Evolutionary conservation across 1,140 invertebrate species (phyloP).

Genomic region (Drosophila funebris): DNA sequence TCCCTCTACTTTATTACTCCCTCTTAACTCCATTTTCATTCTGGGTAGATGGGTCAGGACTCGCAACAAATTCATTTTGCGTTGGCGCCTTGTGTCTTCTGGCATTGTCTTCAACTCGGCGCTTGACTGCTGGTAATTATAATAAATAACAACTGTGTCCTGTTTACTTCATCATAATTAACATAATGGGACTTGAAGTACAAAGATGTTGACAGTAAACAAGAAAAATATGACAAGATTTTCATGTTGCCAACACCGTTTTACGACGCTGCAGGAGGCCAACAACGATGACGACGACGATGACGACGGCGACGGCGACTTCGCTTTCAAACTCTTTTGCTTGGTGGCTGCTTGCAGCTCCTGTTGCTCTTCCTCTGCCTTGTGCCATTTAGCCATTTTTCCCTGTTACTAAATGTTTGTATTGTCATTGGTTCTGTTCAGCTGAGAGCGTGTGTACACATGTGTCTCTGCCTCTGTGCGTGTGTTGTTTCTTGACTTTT

Average conservation of each 20-base stretch:
- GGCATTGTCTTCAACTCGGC: constrained; percentile 42
- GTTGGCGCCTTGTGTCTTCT: constrained; percentile 42
- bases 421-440: constrained; percentile 59
- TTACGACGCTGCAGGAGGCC: constrained; percentile 50
- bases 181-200: constrained; percentile 82
- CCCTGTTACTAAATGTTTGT: constrained; percentile 62
- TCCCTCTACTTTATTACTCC: not conserved
- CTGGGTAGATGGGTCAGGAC: constrained; percentile 17
- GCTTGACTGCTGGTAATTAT: constrained; percentile 78
- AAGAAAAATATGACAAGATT: constrained; percentile 82
- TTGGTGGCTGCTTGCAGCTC: constrained; percentile 11
- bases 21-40: not conserved
- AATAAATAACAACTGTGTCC: constrained; percentile 82
- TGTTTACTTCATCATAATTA: constrained; percentile 82
- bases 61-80: constrained; percentile 73
- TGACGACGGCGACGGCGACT: not conserved
- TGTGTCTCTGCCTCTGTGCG: constrained; percentile 4
- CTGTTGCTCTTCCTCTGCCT: constrained; percentile 8
- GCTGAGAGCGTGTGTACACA: constrained; percentile 3
- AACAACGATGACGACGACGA: not conserved
- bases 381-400: constrained; percentile 66
- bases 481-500: constrained; percentile 27
- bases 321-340: constrained; percentile 55
- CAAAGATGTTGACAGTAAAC: constrained; percentile 82
- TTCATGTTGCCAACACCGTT: constrained; percentile 70